These are phyloP conservation scores for Hippopotamyrus pictus DNA, from an alignment of 2,797 vertebrate genomes.

Conservation along the genomic window DNA sequence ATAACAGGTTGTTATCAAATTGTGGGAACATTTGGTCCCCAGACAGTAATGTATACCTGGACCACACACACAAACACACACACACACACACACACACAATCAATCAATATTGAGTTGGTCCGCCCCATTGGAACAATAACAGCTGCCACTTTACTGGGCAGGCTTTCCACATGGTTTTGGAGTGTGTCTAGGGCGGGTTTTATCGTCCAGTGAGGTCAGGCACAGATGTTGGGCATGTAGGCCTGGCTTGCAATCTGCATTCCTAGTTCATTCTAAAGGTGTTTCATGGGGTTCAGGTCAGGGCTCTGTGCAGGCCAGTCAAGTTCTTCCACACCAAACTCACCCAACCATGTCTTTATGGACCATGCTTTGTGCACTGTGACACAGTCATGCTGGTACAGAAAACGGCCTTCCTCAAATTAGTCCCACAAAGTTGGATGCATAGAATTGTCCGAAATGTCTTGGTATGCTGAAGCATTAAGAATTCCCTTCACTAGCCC, in stretches of 20 bases:
- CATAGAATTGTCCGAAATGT: not conserved
- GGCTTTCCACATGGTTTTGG: not conserved
- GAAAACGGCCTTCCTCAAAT: not conserved
- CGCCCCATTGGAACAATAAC: not conserved
- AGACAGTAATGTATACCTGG: not conserved
- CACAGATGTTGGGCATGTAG: not conserved
- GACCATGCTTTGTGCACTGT: not conserved
- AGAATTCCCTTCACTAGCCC: not conserved
- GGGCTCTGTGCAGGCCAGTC: not conserved
- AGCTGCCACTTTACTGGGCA: not conserved
- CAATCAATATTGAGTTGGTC: not conserved
- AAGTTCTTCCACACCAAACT: not conserved
- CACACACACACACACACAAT: not conserved
- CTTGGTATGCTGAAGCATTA: not conserved
- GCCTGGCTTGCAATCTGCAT: not conserved
- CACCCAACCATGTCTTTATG: not conserved
- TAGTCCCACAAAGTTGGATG: not conserved
- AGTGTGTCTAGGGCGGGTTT: rapidly evolving
- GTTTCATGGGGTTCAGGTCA: not conserved
- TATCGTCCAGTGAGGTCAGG: not conserved
- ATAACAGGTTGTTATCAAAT: not conserved
- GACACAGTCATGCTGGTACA: not conserved
- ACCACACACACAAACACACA: not conserved
- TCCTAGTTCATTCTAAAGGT: not conserved
- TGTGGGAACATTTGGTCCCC: not conserved